Conservation (phyloP, 1,140 invertebrate genomes). For the Protaetia brevitarsis region DNA sequence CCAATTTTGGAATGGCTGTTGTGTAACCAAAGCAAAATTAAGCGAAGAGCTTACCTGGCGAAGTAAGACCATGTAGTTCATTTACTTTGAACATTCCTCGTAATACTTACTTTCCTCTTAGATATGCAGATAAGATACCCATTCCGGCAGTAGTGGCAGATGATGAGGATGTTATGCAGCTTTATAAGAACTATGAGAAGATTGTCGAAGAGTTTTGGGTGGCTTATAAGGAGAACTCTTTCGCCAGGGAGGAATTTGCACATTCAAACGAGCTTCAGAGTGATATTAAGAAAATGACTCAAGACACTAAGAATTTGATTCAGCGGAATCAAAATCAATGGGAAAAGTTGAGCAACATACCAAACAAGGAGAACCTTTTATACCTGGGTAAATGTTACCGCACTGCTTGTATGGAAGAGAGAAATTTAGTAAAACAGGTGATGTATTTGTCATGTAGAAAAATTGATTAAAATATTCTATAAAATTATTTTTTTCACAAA, state of each 20-base stretch:
- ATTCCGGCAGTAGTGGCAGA: conserved; percentile 19
- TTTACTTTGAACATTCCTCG: background rate
- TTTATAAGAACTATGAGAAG: conserved; percentile 17
- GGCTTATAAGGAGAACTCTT: conserved; percentile 24
- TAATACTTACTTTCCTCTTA: background rate
- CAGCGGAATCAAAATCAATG: conserved; percentile 20
- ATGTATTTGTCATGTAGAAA: too few relatives aligned
- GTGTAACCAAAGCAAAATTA: conserved; percentile 10
- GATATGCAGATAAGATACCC: conserved; percentile 30
- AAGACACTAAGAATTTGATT: conserved; percentile 20
- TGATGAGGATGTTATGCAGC: conserved; percentile 22
- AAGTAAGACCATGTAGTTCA: background rate
- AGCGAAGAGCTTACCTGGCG: conserved; percentile 20
- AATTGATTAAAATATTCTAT: too few relatives aligned
- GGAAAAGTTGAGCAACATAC: conserved; percentile 21
- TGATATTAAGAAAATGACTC: conserved; percentile 24
- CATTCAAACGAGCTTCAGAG: conserved; percentile 27
- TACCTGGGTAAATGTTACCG: conserved; percentile 3
- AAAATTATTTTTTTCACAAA: too few relatives aligned
- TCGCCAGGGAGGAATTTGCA: conserved; percentile 4
- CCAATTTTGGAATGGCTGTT: conserved; percentile 23
- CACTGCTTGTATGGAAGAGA: conserved; percentile 10
- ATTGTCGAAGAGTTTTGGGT: conserved; percentile 31
- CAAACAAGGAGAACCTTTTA: conserved; percentile 23
- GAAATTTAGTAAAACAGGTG: conserved; percentile 21